Percentiles rank a stretch among this genome's conserved stretches.
These are phyloP conservation scores for Prochilodus magdalenae DNA, from an alignment of 2,113 vertebrate genomes.

Conservation along the genomic window DNA sequence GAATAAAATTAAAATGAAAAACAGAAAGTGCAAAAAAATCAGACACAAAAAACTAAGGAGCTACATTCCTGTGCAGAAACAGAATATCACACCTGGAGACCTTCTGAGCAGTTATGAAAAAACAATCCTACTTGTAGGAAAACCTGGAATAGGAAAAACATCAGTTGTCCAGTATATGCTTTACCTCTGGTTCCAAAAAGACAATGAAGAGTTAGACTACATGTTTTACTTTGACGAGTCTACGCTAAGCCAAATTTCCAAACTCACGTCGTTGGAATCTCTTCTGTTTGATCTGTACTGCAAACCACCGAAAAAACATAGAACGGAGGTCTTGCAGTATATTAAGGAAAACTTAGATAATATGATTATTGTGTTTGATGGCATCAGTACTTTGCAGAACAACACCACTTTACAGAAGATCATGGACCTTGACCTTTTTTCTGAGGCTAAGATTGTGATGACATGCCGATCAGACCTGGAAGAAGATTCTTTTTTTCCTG, in stretches of 20 bases:
- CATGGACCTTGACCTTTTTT: conserved; percentile 21
- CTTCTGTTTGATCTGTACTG: conserved; percentile 47
- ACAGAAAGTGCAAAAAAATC: conserved; percentile 43
- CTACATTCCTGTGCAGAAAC: conserved; percentile 37
- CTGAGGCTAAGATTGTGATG: conserved; percentile 52
- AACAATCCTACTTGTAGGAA: conserved; percentile 52
- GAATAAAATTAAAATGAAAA: conserved; percentile 31
- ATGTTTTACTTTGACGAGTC: conserved; percentile 57
- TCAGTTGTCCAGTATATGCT: conserved; percentile 37
- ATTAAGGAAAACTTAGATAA: conserved; percentile 47
- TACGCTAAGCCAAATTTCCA: conserved; percentile 11
- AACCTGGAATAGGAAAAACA: conserved; percentile 61
- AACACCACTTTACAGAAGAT: conserved; percentile 26
- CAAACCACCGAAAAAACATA: conserved; percentile 13
- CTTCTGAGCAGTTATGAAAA: conserved; percentile 19
- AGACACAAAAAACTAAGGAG: conserved; percentile 37
- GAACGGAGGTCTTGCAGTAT: conserved; percentile 43
- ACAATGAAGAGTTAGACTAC: conserved; percentile 22
- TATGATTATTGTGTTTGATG: conserved; percentile 53
- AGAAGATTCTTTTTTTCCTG: neutral
- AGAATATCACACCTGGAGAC: conserved; percentile 9
- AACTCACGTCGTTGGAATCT: conserved; percentile 8
- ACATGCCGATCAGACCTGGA: conserved; percentile 51
- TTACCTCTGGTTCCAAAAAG: conserved; percentile 42
- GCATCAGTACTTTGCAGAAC: conserved; percentile 9